phyloP scores from a whole-genome alignment of 1,140 invertebrate genomes.

The Armadillidium nasatum region DNA sequence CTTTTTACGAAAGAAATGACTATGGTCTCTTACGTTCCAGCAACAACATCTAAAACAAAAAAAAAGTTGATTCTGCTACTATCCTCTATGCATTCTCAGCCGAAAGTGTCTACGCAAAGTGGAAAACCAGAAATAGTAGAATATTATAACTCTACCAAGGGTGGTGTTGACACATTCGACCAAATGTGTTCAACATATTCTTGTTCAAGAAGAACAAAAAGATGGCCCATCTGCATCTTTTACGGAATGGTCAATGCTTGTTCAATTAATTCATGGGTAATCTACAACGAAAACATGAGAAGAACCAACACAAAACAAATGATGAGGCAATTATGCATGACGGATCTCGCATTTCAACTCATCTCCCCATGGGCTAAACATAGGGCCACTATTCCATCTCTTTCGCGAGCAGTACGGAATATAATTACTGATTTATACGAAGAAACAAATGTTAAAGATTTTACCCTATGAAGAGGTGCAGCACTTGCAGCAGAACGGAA shows the following conservation, averaged over 20 bases:
- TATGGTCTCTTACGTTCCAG: conserved; percentile 44
- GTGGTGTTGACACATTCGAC: conserved; percentile 42
- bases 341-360: not conserved
- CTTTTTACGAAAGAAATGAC: conserved; percentile 27
- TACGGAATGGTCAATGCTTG: conserved; percentile 37
- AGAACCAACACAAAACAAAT: not conserved
- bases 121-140: conserved; percentile 44
- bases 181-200: conserved; percentile 34
- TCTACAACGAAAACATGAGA: not conserved
- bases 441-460: not conserved
- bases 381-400: not conserved
- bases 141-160: conserved; percentile 45
- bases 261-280: conserved; percentile 28
- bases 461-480: not conserved
- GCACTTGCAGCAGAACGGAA: not conserved
- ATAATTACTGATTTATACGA: not conserved
- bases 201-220: conserved; percentile 14
- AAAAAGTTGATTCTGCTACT: conserved; percentile 40
- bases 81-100: conserved; percentile 40
- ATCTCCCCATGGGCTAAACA: not conserved
- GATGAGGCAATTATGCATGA: not conserved
- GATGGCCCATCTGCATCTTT: conserved; percentile 42
- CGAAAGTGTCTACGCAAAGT: not conserved
- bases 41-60: conserved; percentile 22
- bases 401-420: not conserved